phyloP scores from a whole-genome alignment of 2,797 vertebrate species.

The Brotula barbata region DNA sequence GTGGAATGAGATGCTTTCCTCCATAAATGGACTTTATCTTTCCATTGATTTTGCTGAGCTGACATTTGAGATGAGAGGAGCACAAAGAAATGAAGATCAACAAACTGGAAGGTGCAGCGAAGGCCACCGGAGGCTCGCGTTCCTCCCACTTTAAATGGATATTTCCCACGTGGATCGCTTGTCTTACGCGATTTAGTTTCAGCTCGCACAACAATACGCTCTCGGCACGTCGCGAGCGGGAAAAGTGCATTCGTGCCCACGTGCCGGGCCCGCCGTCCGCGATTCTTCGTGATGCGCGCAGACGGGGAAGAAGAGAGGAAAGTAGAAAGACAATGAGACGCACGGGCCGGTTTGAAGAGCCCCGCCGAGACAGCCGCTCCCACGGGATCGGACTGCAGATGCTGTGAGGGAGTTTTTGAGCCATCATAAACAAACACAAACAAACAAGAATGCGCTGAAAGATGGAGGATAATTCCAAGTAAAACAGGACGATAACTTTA shows the following conservation, averaged over 20 bases:
- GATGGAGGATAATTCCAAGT: constrained; percentile 69
- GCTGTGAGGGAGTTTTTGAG: constrained; percentile 42
- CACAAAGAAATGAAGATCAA: constrained; percentile 53
- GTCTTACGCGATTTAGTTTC: constrained; percentile 55
- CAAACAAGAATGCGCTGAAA: constrained; percentile 67
- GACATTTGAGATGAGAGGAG: constrained; percentile 66
- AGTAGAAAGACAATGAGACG: constrained; percentile 57
- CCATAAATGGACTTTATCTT: constrained; percentile 27
- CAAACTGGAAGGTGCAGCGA: constrained; percentile 56
- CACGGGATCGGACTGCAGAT: constrained; percentile 65
- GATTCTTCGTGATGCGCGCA: too few species aligned
- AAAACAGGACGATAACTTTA: constrained; percentile 59
- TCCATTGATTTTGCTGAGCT: constrained; percentile 57
- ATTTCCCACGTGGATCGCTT: constrained; percentile 61
- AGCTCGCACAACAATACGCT: constrained; percentile 46
- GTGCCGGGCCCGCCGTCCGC: too few species aligned
- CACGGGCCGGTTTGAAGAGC: constrained; percentile 56
- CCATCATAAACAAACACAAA: constrained; percentile 74
- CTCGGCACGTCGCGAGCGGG: constrained; percentile 32
- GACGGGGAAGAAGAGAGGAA: constrained; percentile 31
- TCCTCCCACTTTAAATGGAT: constrained; percentile 62
- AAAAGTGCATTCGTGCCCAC: too few species aligned
- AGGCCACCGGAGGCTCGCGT: constrained; percentile 48
- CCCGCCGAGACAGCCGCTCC: constrained; percentile 64
- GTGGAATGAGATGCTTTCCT: constrained; percentile 39